Evolutionary conservation across 2,797 vertebrate genomes (phyloP).

Genomic region (Chaetophractus vellerosus): DNA sequence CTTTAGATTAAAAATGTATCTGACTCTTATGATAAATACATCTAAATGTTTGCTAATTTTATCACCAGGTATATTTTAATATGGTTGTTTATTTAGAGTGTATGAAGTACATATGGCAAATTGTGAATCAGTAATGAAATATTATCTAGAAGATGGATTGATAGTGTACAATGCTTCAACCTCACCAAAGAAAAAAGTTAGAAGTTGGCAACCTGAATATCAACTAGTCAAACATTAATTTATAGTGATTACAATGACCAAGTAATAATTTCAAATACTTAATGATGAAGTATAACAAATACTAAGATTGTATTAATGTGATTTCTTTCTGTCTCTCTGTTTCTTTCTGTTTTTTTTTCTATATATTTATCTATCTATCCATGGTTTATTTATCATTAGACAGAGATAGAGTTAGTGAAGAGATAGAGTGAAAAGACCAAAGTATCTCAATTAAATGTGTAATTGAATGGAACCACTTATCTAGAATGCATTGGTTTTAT

Average conservation of each 20-base stretch:
- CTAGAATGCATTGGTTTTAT: slow-evolving; percentile 5
- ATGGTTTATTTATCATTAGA: too few relatives aligned
- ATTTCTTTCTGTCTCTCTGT: background rate
- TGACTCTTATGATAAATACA: background rate
- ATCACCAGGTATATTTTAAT: background rate
- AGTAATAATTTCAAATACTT: background rate
- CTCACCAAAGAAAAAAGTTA: background rate
- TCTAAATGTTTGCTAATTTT: background rate
- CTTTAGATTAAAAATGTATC: background rate
- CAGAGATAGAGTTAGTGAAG: too few relatives aligned
- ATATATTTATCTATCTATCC: background rate
- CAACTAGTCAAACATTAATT: background rate
- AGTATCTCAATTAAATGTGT: slow-evolving; percentile 1
- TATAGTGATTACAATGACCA: background rate
- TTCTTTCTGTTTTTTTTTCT: background rate
- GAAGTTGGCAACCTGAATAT: background rate
- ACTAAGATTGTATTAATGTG: slow-evolving; percentile 9
- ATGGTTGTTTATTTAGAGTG: background rate
- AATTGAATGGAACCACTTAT: slow-evolving; percentile 5
- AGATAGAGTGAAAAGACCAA: background rate
- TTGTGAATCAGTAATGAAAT: background rate
- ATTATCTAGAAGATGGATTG: background rate
- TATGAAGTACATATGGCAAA: background rate
- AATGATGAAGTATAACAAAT: background rate
- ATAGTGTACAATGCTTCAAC: background rate